Evolutionary conservation across 2,888 invertebrate species (phyloP).

Genomic region (Hyalella azteca): DNA sequence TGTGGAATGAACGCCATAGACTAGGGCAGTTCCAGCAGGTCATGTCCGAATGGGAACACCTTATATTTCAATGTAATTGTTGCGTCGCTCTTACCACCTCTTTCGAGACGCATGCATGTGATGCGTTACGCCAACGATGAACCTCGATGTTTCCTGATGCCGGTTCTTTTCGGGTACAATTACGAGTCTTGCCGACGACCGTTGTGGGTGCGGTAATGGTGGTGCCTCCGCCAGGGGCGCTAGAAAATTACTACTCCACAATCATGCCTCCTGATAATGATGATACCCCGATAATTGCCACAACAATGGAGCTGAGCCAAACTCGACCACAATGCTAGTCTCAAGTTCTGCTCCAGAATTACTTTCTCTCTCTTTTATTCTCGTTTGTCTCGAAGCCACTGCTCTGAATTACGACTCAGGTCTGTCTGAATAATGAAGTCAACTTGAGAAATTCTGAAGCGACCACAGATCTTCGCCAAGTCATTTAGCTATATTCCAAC

Average conservation of each 20-base stretch:
- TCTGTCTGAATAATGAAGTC: background rate
- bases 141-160: background rate
- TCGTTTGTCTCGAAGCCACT: background rate
- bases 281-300: conserved; percentile 25
- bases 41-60: conserved; percentile 16
- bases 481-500: no score
- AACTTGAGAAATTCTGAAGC: background rate
- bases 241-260: conserved; percentile 32
- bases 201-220: background rate
- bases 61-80: conserved; percentile 36
- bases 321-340: background rate
- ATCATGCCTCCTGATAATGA: conserved; percentile 37
- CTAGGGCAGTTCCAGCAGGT: conserved; percentile 14
- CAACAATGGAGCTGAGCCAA: conserved; percentile 24
- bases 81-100: background rate
- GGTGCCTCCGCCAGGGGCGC: conserved; percentile 1
- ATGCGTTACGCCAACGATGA: background rate
- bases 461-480: background rate
- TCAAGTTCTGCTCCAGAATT: background rate
- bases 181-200: background rate
- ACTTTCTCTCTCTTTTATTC: background rate
- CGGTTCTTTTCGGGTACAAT: background rate
- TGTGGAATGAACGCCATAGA: conserved; percentile 10
- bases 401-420: background rate
- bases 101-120: background rate